A percentile compares a stretch with the other conserved stretches of the same genome.
Evolutionary conservation across 2,888 invertebrate species (phyloP).

Genomic region (Macaria notata): DNA sequence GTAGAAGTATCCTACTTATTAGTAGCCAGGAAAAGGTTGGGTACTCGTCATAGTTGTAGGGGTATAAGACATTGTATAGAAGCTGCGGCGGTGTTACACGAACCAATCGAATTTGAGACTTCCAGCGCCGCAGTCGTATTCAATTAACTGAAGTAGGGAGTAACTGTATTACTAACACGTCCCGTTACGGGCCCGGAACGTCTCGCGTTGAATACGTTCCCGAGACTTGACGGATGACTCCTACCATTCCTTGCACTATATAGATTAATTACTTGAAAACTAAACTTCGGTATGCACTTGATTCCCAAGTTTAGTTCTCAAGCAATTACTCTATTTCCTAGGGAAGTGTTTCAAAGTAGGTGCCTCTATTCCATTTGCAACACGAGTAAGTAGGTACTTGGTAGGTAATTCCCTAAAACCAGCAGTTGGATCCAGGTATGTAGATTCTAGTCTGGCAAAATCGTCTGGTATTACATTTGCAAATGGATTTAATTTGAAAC

Average conservation of each 20-base stretch:
- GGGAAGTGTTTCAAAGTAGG: constrained; percentile 24
- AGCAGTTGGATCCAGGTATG: constrained; percentile 9
- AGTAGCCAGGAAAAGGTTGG: too few species aligned
- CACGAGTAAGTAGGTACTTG: constrained; percentile 9
- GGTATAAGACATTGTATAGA: constrained; percentile 5
- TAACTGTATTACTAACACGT: constrained; percentile 51
- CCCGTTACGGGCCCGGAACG: constrained; percentile 41
- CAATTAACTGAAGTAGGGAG: constrained; percentile 51
- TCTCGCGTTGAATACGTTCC: constrained; percentile 41
- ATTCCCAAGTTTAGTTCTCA: constrained; percentile 46
- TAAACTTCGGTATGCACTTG: constrained; percentile 50
- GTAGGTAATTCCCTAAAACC: constrained; percentile 17
- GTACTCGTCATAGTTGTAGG: too few species aligned
- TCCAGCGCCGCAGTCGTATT: constrained; percentile 46
- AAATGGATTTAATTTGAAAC: constrained; percentile 22
- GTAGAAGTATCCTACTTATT: too few species aligned
- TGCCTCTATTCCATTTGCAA: constrained; percentile 14
- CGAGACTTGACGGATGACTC: constrained; percentile 46
- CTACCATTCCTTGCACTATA: constrained; percentile 43
- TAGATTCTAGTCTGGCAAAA: constrained; percentile 14
- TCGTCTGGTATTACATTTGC: constrained; percentile 20
- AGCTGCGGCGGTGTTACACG: constrained; percentile 33
- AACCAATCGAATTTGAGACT: constrained; percentile 46
- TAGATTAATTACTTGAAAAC: constrained; percentile 50
- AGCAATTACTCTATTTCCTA: constrained; percentile 51